Conservation (phyloP, 2,888 invertebrate genomes). For the Mythimna albipuncta region DNA sequence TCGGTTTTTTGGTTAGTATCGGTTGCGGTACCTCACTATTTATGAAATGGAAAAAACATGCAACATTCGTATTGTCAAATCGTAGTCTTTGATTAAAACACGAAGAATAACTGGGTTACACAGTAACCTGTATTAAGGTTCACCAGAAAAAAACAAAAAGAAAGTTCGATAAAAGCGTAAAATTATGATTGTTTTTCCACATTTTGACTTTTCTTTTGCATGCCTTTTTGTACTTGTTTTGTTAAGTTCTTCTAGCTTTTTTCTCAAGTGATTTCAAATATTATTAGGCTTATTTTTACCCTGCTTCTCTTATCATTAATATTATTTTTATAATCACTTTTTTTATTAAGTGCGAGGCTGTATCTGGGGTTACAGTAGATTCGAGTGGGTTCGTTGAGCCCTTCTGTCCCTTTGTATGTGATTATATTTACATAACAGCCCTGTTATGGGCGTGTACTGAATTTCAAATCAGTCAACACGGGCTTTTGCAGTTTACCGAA, state of each 20-base stretch:
- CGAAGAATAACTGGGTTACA: no score
- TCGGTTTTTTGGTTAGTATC: no score
- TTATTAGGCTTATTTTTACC: background rate
- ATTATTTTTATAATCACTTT: constrained; percentile 1
- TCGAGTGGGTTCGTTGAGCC: constrained; percentile 35
- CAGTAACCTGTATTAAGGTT: no score
- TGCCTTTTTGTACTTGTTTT: background rate
- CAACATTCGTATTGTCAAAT: no score
- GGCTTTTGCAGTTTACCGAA: constrained; percentile 37
- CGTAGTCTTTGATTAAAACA: no score
- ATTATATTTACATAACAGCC: constrained; percentile 59
- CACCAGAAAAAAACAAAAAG: no score
- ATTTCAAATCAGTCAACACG: constrained; percentile 49
- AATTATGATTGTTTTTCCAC: background rate
- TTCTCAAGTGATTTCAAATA: no score
- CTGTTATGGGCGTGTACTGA: constrained; percentile 46
- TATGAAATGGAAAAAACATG: no score
- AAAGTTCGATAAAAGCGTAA: no score
- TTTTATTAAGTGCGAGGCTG: constrained; percentile 18
- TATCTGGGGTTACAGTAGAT: constrained; percentile 2
- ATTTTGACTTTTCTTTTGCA: background rate
- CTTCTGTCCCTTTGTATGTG: constrained; percentile 46
- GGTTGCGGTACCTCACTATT: no score
- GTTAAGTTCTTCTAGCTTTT: background rate
- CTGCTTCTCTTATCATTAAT: background rate